phyloP scores from a whole-genome alignment of 2,888 invertebrate genomes.

The Spodoptera littoralis region DNA sequence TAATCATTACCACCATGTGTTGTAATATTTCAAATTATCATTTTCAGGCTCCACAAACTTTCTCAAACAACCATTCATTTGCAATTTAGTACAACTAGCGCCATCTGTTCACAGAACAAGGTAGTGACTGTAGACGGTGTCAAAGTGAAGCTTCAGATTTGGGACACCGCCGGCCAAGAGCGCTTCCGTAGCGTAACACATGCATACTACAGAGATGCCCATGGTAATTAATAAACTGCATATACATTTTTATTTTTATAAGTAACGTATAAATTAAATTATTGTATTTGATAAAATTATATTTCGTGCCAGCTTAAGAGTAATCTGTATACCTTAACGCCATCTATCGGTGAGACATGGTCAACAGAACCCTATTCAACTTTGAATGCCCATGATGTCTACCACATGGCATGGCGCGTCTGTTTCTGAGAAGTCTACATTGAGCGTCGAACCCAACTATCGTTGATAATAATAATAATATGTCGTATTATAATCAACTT shows the following conservation, averaged over 20 bases:
- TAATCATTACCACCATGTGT: not conserved
- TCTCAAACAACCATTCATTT: too few relatives aligned
- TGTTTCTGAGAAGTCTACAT: slow-evolving; percentile 28
- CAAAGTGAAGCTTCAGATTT: slow-evolving; percentile 98
- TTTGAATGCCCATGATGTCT: slow-evolving; percentile 15
- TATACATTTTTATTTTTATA: too few relatives aligned
- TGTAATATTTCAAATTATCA: too few relatives aligned
- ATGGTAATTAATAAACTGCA: slow-evolving; percentile 89
- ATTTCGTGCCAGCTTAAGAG: not conserved
- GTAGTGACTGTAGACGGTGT: slow-evolving; percentile 94
- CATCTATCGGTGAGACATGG: slow-evolving; percentile 55
- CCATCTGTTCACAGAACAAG: slow-evolving; percentile 92
- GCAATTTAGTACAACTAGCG: slow-evolving; percentile 69
- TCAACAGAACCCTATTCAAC: not conserved
- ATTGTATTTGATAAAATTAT: not conserved
- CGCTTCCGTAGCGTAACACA: slow-evolving; percentile 97
- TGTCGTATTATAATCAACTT: too few relatives aligned
- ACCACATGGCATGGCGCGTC: slow-evolving; percentile 25
- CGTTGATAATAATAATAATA: too few relatives aligned
- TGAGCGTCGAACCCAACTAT: slow-evolving; percentile 2
- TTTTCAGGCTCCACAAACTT: too few relatives aligned
- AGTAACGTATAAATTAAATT: too few relatives aligned
- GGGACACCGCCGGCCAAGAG: slow-evolving; percentile 98
- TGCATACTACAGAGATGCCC: slow-evolving; percentile 98
- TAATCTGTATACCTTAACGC: slow-evolving; percentile 51